These are phyloP conservation scores for Apodemia duryi DNA, from an alignment of 2,888 invertebrate genomes.

Conservation along the genomic window DNA sequence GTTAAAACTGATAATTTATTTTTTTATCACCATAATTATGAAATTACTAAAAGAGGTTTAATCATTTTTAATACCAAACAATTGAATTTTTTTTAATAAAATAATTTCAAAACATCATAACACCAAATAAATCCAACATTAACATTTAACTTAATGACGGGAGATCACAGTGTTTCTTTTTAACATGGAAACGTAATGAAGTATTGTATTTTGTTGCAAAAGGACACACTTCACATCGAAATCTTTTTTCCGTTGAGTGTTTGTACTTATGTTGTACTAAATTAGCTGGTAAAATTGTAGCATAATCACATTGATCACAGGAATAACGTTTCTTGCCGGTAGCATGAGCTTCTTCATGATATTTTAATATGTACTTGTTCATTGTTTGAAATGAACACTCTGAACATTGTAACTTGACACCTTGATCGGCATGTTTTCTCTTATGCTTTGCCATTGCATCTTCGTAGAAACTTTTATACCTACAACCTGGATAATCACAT, in stretches of 20 bases:
- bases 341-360: conserved; percentile 64
- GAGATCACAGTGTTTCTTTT: conserved; percentile 73
- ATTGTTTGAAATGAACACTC: conserved; percentile 66
- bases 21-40: too few species aligned
- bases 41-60: conserved; percentile 14
- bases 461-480: conserved; percentile 61
- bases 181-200: conserved; percentile 67
- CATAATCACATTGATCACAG: conserved; percentile 67
- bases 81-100: conserved; percentile 30
- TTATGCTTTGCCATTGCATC: conserved; percentile 64
- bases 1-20: too few species aligned
- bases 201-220: conserved; percentile 72
- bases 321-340: conserved; percentile 61
- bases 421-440: conserved; percentile 52
- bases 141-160: conserved; percentile 54
- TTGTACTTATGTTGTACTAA: conserved; percentile 68
- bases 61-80: conserved; percentile 19
- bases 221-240: conserved; percentile 69
- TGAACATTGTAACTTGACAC: conserved; percentile 60
- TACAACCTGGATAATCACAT: conserved; percentile 54
- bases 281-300: conserved; percentile 64
- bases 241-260: conserved; percentile 64
- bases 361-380: conserved; percentile 66
- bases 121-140: conserved; percentile 47
- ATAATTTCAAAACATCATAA: conserved; percentile 39